Evolutionary conservation across 2,888 invertebrate genomes (phyloP).

Genomic region (Cephalotes varians): DNA sequence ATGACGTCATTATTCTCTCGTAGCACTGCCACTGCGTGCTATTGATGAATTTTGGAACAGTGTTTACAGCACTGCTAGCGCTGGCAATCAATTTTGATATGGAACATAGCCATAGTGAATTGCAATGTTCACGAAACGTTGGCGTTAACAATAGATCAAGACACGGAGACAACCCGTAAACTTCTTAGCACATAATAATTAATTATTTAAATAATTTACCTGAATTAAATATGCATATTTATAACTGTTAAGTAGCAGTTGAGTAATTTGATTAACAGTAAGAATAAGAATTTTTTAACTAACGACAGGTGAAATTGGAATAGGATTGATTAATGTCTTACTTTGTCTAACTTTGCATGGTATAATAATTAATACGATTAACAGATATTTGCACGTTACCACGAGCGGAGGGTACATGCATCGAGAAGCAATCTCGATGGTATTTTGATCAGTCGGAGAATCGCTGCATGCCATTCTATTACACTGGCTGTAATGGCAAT

Average conservation of each 20-base stretch:
- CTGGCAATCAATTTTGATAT: too few relatives aligned
- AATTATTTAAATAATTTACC: not conserved
- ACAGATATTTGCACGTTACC: slow-evolving; percentile 93
- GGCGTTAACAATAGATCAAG: too few relatives aligned
- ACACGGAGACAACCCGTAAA: too few relatives aligned
- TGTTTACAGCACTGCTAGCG: too few relatives aligned
- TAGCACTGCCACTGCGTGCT: too few relatives aligned
- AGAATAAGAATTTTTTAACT: not conserved
- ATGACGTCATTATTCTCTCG: too few relatives aligned
- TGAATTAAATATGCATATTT: not conserved
- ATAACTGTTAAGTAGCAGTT: not conserved
- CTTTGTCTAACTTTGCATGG: slow-evolving; percentile 83
- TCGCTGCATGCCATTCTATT: slow-evolving; percentile 97
- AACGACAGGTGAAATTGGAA: not conserved
- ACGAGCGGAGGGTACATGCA: slow-evolving; percentile 92
- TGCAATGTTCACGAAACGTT: too few relatives aligned
- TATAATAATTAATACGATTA: slow-evolving; percentile 79
- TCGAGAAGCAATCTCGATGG: slow-evolving; percentile 92
- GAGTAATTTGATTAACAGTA: not conserved
- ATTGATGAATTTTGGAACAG: too few relatives aligned
- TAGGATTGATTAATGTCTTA: slow-evolving; percentile 1
- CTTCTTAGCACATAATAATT: too few relatives aligned
- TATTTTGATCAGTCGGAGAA: slow-evolving; percentile 93
- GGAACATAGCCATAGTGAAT: too few relatives aligned
- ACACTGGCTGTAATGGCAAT: slow-evolving; percentile 96